Evolutionary conservation across 2,797 vertebrate species (phyloP).

Genomic region (Bucorvus abyssinicus): DNA sequence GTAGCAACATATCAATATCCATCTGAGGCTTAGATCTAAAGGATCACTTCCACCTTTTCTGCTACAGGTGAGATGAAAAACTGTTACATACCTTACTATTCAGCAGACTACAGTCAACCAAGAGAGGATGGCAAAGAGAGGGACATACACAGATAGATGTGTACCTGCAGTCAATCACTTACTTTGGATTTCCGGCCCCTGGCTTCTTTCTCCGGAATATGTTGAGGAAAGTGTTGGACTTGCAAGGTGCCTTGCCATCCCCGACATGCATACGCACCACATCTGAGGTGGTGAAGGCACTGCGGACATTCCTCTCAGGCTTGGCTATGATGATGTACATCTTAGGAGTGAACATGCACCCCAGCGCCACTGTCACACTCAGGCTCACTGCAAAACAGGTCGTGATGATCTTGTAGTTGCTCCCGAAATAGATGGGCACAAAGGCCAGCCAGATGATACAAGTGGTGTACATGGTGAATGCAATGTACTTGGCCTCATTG

Average conservation of each 20-base stretch:
- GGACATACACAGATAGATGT: background rate
- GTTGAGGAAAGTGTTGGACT: conserved; percentile 92
- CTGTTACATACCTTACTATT: conserved; percentile 36
- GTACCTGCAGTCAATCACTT: conserved; percentile 75
- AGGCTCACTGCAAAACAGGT: conserved; percentile 98
- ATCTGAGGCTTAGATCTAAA: background rate
- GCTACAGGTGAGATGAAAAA: background rate
- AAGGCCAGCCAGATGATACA: conserved; percentile 87
- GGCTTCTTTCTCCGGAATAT: conserved; percentile 98
- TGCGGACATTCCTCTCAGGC: conserved; percentile 96
- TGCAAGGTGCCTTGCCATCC: conserved; percentile 91
- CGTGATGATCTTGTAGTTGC: conserved; percentile 99
- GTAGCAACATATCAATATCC: background rate
- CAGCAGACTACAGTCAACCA: background rate
- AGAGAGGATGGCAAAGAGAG: background rate
- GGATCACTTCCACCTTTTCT: background rate
- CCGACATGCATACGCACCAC: conserved; percentile 99
- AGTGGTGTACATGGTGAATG: conserved; percentile 86
- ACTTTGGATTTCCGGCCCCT: conserved; percentile 88
- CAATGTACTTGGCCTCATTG: conserved; percentile 85
- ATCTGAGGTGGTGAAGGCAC: conserved; percentile 98
- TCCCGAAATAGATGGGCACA: conserved; percentile 99
- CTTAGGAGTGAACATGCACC: conserved; percentile 99
- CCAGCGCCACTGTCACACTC: conserved; percentile 95
- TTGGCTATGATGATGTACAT: conserved; percentile 99